phyloP scores from a whole-genome alignment of 2,888 invertebrate species.

The Cosmorhoe ocellata region DNA sequence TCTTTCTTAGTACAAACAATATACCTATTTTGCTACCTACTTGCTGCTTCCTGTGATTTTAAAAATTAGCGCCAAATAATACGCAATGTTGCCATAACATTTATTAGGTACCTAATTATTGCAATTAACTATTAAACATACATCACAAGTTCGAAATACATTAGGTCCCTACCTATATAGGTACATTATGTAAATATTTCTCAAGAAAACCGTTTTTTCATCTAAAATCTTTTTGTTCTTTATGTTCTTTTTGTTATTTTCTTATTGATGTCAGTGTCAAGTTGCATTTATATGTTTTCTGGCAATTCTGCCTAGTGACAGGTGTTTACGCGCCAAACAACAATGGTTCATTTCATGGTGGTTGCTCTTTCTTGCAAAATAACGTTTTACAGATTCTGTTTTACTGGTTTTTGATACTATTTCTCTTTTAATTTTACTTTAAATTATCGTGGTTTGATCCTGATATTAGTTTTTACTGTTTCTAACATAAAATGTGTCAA shows the following conservation, averaged over 20 bases:
- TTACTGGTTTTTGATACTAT: slow-evolving; percentile 43
- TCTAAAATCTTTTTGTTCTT: too few relatives aligned
- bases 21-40: too few relatives aligned
- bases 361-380: slow-evolving; percentile 45
- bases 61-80: slow-evolving; percentile 1
- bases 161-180: too few relatives aligned
- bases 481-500: slow-evolving; percentile 10
- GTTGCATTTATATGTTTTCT: not conserved
- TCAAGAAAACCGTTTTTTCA: too few relatives aligned
- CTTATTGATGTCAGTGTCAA: not conserved
- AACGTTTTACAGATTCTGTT: slow-evolving; percentile 53
- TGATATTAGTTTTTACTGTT: slow-evolving; percentile 12
- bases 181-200: too few relatives aligned
- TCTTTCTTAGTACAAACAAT: too few relatives aligned
- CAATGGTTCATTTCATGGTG: too few relatives aligned
- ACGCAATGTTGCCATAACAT: slow-evolving; percentile 1
- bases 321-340: slow-evolving; percentile 82
- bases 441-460: slow-evolving; percentile 26
- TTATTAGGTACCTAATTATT: too few relatives aligned
- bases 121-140: too few relatives aligned
- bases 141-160: too few relatives aligned
- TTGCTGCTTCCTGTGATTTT: too few relatives aligned
- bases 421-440: slow-evolving; percentile 31
- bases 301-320: slow-evolving; percentile 51
- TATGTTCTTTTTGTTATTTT: too few relatives aligned